Evolutionary conservation across 2,113 vertebrate species (phyloP).

Genomic region (Oreochromis aureus): DNA sequence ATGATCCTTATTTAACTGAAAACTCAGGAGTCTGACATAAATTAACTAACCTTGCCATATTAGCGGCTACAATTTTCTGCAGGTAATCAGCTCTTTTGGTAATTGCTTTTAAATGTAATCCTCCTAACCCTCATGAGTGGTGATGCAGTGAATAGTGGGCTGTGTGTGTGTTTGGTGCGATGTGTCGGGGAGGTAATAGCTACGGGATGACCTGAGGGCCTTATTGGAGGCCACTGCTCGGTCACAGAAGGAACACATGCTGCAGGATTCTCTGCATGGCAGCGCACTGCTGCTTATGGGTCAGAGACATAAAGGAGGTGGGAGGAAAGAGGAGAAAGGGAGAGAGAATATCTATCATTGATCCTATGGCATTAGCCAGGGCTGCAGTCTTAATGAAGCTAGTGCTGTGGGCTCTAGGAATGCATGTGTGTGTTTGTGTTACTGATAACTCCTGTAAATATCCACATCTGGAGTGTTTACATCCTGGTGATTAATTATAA

Average conservation of each 20-base stretch:
- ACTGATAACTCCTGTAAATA: conserved; percentile 37
- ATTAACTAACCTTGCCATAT: conserved; percentile 6
- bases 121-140: neutral
- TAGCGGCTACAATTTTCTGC: conserved; percentile 15
- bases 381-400: conserved; percentile 49
- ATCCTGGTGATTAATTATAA: conserved; percentile 53
- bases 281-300: conserved; percentile 43
- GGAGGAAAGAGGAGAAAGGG: neutral
- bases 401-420: neutral
- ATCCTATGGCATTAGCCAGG: conserved; percentile 55
- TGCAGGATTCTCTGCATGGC: conserved; percentile 29
- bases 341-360: conserved; percentile 52
- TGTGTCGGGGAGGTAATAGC: conserved; percentile 5
- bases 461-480: conserved; percentile 36
- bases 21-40: neutral
- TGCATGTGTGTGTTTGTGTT: neutral
- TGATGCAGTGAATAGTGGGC: neutral
- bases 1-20: neutral
- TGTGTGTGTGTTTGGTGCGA: neutral
- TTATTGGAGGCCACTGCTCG: conserved; percentile 33
- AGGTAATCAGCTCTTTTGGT: conserved; percentile 40
- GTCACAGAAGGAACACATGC: conserved; percentile 44
- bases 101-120: conserved; percentile 41
- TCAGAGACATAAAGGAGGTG: conserved; percentile 24
- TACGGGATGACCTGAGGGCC: conserved; percentile 17